phyloP scores from a whole-genome alignment of 2,797 vertebrate species.

The Phataginus tetradactyla region DNA sequence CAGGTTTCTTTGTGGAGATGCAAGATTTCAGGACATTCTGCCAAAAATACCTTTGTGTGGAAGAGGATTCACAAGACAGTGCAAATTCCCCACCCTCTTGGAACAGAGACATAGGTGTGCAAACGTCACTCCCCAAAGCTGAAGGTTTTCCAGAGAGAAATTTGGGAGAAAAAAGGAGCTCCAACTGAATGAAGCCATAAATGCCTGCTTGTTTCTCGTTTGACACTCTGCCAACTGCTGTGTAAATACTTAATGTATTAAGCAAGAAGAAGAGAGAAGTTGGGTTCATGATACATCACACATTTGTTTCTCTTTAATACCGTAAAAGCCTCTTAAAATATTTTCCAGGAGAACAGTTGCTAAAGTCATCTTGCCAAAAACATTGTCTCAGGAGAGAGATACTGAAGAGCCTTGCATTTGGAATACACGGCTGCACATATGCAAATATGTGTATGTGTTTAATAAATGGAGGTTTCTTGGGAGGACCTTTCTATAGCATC shows the following conservation, averaged over 20 bases:
- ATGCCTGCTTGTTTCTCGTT: not conserved
- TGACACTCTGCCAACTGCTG: not conserved
- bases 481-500: not conserved
- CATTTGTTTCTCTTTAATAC: not conserved
- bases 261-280: not conserved
- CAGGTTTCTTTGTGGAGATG: not conserved
- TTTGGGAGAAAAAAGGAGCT: not conserved
- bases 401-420: not conserved
- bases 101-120: not conserved
- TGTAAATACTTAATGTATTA: slow-evolving; percentile 18
- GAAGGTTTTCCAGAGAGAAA: not conserved
- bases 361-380: not conserved
- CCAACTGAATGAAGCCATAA: not conserved
- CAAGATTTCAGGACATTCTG: not conserved
- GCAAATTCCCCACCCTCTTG: not conserved
- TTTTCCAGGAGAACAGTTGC: slow-evolving; percentile 30
- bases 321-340: slow-evolving; percentile 11
- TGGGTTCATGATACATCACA: not conserved
- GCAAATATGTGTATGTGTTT: not conserved
- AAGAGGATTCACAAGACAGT: not conserved
- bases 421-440: not conserved
- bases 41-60: not conserved
- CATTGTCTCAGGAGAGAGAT: not conserved
- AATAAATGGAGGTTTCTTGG: not conserved
- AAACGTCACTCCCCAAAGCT: not conserved